phyloP scores from a whole-genome alignment of 2,797 vertebrate genomes.

The Acropternis orthonyx region DNA sequence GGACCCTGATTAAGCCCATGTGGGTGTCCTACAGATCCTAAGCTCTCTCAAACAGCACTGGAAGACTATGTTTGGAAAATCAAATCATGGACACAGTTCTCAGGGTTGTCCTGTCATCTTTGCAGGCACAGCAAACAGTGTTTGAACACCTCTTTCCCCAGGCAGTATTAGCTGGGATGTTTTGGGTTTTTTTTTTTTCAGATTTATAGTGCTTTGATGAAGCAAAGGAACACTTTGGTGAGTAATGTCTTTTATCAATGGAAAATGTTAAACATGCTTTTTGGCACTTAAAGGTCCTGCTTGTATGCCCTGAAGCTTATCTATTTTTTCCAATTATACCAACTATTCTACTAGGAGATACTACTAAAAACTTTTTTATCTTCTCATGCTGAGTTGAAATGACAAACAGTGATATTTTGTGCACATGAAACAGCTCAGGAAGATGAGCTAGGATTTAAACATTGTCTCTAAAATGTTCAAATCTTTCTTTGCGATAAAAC shows the following conservation, averaged over 20 bases:
- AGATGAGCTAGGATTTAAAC: neutral
- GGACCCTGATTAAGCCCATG: neutral
- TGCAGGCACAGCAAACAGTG: neutral
- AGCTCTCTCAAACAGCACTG: neutral
- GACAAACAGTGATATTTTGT: neutral
- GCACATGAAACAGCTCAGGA: neutral
- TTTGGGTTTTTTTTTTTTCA: neutral
- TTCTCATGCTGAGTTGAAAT: neutral
- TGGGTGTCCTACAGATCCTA: neutral
- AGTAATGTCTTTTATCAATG: neutral
- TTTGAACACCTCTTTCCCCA: neutral
- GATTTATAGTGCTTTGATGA: neutral
- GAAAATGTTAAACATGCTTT: neutral
- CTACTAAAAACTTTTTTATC: neutral
- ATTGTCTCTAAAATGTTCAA: neutral
- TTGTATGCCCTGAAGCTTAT: neutral
- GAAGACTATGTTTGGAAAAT: neutral
- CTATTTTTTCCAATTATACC: neutral
- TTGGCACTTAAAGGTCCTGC: neutral
- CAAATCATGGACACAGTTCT: neutral
- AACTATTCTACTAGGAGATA: neutral
- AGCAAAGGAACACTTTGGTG: neutral
- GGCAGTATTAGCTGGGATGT: neutral
- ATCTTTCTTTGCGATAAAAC: neutral
- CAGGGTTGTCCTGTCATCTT: neutral